Base-by-base conservation (phyloP, 2,888 invertebrate genomes). In the Periphyllus acericola region DNA sequence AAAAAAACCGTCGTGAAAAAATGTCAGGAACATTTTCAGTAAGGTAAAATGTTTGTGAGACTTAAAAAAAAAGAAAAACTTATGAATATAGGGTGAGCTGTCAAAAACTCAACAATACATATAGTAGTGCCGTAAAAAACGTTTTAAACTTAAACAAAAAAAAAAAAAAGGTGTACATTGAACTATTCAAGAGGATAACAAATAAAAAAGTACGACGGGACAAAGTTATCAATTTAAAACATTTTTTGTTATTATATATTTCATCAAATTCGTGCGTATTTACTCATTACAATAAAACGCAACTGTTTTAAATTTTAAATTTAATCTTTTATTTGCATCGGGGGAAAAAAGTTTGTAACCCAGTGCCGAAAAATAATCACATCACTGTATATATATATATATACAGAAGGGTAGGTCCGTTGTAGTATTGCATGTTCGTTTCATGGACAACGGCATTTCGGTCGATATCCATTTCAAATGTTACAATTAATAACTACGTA, bases 1-100 rank as follows among this genome's bases (percentile, higher is more conserved):
- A 81, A 72, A 34, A 82, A 72, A 60, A 19, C 17, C 4, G 17
- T 11, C 3, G n/a, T 52, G 4, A 85, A 19, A 84, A 85, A 85
- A 78, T 85, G 85, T 85, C 85, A 85, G 68, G 66, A 85, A 85
- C 78, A 85, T 85, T 68, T 82, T 68, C 36, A 68, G 32, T 78
- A 52, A 78, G 78, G 60, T 46, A 85, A 60, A 85, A 85, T 46
- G 78, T 78, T 85, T 78, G 32, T 21, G 71, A 68, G 34, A 68
- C n/a, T 84, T 76, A n/a, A 75, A 60, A 68, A 32, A 72, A 82
- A 81, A 66, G 52, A 55, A 34, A 74, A 34, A 21, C 52, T 40
- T 5, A 32, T 66, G 66, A 66, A 68, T 40, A 84, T 32, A 40
- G 36, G 60, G 60, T 29, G 8, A 52, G 34, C 78, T 78, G 85